Base-by-base conservation (phyloP, 2,113 vertebrate species). In the Onychostoma macrolepis region DNA sequence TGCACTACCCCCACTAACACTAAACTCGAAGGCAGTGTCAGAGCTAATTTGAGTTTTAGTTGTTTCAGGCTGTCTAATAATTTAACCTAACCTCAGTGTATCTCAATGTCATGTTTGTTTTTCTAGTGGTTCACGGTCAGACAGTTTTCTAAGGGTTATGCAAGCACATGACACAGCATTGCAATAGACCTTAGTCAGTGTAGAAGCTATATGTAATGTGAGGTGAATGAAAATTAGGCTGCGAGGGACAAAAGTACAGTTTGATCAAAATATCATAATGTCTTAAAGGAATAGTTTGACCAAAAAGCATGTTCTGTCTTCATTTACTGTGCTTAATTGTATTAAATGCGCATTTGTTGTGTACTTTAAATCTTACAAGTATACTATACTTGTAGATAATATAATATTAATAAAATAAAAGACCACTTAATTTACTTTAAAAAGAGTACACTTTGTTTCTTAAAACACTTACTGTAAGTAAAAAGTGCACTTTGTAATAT, bases 41-140 rank as follows among this genome's bases (percentile, higher is more conserved):
- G n/a, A 17, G 56, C 72, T 50, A 24, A 69, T 79, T 15, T 65
- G 74, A 67, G 3, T 28, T 63, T 43, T 28, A 63, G 33, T 78
- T 67, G 56, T 78, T 38, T 33, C 13, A 8, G 71, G 41, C 36
- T 63, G 38, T 38, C 69, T 75, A 38, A 76, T 79, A 78, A 79
- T 63, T 79, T 48, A 61, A 24, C 28, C 74, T 50, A 78, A 67
- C 74, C 58, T 48, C 61, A 48, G 43, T 26, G 41, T 56, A 69
- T 86, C 43, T 69, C 43, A 36, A 61, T 80, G 75, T 19, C 65
- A n/a, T 86, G 61, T 50, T 86, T 24, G 41, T 79, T 79, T 67
- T 69, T 45, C 75, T 26, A 69, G 75, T 26, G 33, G 58, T 38
- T 50, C 28, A 36, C 36, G 75, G 56, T 79, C 58, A 69, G 45